Conservation (phyloP, 2,888 invertebrate species). For the Tenthredo scrophulariae region DNA sequence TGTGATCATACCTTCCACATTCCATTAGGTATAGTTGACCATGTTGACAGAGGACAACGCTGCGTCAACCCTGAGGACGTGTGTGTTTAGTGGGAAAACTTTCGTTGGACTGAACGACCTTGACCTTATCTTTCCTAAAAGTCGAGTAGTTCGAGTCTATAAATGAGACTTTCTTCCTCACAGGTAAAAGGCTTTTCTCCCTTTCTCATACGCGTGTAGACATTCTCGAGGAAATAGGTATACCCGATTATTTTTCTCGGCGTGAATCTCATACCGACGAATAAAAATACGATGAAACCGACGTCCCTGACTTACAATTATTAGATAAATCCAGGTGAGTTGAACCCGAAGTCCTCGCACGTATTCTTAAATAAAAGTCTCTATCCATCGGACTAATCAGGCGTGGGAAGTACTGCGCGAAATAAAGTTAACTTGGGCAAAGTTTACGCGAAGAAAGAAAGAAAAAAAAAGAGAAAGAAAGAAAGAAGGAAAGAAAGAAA, state of each 20-base stretch:
- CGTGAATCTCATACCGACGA: neutral
- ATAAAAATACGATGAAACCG: neutral
- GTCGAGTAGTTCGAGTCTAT: neutral
- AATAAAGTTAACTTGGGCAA: slow-evolving; percentile 36
- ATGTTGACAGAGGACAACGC: slow-evolving; percentile 43
- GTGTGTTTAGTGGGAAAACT: neutral
- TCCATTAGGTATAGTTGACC: neutral
- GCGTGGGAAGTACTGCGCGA: neutral
- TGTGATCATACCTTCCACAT: neutral
- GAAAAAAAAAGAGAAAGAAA: neutral
- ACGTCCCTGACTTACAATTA: slow-evolving; percentile 1
- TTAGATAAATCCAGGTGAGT: slow-evolving; percentile 30
- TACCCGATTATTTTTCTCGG: neutral
- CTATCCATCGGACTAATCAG: slow-evolving; percentile 20
- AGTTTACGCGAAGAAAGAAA: slow-evolving; percentile 1
- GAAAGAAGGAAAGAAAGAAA: neutral
- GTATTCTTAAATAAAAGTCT: slow-evolving; percentile 34
- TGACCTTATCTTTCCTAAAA: slow-evolving; percentile 13
- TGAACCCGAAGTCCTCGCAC: neutral
- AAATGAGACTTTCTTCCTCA: neutral
- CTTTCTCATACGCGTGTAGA: neutral
- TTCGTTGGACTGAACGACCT: neutral
- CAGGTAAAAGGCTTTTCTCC: neutral
- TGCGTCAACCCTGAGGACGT: neutral
- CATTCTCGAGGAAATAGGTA: neutral